Evolutionary conservation across 2,113 vertebrate genomes (phyloP), one percentile per base, ranked within the genome.

Genomic region (Tupaia chinensis): DNA sequence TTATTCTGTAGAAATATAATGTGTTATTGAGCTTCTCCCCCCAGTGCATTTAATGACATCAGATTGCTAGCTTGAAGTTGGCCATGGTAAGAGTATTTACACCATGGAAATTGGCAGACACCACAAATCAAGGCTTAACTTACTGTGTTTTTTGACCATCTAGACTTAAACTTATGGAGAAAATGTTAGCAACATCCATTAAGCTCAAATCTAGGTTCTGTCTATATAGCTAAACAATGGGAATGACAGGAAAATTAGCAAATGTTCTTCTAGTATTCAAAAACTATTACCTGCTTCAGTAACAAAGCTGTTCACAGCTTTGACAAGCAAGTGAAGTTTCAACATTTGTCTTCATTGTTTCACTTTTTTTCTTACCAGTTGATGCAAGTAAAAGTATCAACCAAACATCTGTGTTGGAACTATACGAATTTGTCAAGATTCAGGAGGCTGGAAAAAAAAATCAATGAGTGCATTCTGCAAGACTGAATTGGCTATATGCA

Each of bases 231-330:
- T 13, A 66, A 79, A 53, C 34, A 58, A 16, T 69, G 65, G 70
- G 66, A 83, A 32, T 69, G 54, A 44, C 34, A 61, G 65, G 76
- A 70, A 82, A 86, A 60, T 44, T 15, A 34, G 53, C 22, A 85
- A 60, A 77, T 63, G 32, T 87, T 88, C 27, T 91, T 89, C 19
- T 12, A 94, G 34, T 79, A 61, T 93, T 93, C 60, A 91, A 80
- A 90, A 87, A 70, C 53, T 61, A 25, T 73, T 44, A 73, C 54
- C 20, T 82, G 68, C 29, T 77, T 94, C n/a, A 58, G 53, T 74
- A 69, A 86, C 80, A 22, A 72, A 78, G 27, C 20, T 72, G 82
- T 89, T 87, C 22, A 73, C 4, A 53, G 19, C 13, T 54, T 25
- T 65, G 70, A 69, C 32, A 85, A 70, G 84, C 7, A n/a, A 80